Evolutionary conservation across 2,797 vertebrate genomes (phyloP).

Genomic region (Diceros bicornis): DNA sequence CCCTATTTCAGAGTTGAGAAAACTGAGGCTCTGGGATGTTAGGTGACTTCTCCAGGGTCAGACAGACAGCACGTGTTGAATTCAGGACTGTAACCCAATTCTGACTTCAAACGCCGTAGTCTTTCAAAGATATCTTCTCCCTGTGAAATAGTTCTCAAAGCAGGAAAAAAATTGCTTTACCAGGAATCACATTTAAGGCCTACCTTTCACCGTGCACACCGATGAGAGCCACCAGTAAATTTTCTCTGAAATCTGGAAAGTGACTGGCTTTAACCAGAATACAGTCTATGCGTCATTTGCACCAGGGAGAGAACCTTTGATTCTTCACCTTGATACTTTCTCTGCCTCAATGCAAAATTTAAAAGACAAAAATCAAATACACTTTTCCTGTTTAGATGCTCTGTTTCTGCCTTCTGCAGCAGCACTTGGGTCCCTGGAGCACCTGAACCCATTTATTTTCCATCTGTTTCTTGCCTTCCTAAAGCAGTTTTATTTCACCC

Average conservation of each 20-base stretch:
- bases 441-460: constrained; percentile 82
- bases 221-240: constrained; percentile 17
- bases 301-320: background rate
- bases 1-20: background rate
- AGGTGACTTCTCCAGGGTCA: background rate
- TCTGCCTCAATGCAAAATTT: constrained; percentile 61
- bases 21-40: background rate
- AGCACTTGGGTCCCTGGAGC: constrained; percentile 33
- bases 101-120: background rate
- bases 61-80: background rate
- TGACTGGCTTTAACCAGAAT: background rate
- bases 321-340: constrained; percentile 51
- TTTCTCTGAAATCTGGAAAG: background rate
- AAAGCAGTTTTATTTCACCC: constrained; percentile 76
- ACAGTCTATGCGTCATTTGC: background rate
- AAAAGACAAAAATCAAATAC: constrained; percentile 75
- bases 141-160: constrained; percentile 4
- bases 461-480: constrained; percentile 82
- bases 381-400: constrained; percentile 54
- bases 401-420: constrained; percentile 63
- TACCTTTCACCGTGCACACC: background rate
- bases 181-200: background rate
- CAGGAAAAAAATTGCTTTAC: background rate
- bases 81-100: background rate
- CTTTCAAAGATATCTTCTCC: background rate